phyloP scores from a whole-genome alignment of 2,888 invertebrate species.

The Ochropleura plecta region DNA sequence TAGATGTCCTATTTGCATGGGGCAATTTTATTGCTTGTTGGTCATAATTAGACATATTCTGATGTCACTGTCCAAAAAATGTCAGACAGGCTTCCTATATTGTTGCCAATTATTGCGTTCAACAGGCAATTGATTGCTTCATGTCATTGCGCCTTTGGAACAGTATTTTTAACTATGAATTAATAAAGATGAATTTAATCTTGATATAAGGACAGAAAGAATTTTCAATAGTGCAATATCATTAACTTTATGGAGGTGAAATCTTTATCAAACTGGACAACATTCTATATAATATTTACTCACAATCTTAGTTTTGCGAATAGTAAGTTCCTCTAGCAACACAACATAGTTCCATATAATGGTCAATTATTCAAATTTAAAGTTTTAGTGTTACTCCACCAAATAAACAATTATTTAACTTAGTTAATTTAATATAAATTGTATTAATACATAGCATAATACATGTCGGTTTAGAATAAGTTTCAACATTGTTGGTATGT shows the following conservation, averaged over 20 bases:
- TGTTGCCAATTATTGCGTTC: not conserved
- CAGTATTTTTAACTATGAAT: conserved; percentile 17
- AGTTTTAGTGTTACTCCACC: conserved; percentile 48
- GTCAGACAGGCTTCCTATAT: not conserved
- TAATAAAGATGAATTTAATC: conserved; percentile 14
- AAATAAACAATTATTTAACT: conserved; percentile 57
- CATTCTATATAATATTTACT: conserved; percentile 19
- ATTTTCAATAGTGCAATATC: not conserved
- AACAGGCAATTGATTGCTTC: not conserved
- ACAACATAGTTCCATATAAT: conserved; percentile 37
- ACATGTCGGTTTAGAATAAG: conserved; percentile 48
- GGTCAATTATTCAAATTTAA: conserved; percentile 55
- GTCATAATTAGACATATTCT: not conserved
- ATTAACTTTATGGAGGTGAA: not conserved
- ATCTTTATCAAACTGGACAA: not conserved
- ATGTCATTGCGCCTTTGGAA: not conserved
- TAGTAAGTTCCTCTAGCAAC: conserved; percentile 39
- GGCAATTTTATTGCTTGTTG: not conserved
- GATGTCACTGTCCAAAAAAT: not conserved
- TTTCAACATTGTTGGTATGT: conserved; percentile 62
- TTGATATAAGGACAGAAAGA: not conserved
- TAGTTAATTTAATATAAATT: conserved; percentile 29
- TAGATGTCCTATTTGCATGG: not conserved
- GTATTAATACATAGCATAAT: conserved; percentile 47
- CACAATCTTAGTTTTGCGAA: conserved; percentile 3